A percentile compares a stretch with the other conserved stretches of the same genome.
Conservation (phyloP, 1,140 invertebrate genomes). For the Neodiprion lecontei region DNA sequence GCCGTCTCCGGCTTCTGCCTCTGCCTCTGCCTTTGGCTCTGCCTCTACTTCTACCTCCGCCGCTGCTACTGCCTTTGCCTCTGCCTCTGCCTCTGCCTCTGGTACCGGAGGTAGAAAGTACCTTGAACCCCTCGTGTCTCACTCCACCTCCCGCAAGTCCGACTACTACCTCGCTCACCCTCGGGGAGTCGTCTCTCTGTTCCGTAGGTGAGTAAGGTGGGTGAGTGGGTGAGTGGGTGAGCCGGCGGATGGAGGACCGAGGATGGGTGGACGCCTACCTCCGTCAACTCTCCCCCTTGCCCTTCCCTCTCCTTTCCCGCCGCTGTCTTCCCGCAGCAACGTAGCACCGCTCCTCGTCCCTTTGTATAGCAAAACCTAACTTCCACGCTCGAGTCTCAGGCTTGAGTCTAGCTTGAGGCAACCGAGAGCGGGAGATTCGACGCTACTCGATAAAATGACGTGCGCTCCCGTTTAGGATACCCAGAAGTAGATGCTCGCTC, state of each 20-base stretch:
- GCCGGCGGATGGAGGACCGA: not conserved
- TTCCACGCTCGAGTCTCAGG: slow-evolving; percentile 2
- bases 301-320: not conserved
- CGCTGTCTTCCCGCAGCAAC: not conserved
- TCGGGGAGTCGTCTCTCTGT: not conserved
- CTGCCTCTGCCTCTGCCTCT: slow-evolving; percentile 38
- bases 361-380: slow-evolving; percentile 16
- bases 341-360: not conserved
- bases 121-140: slow-evolving; percentile 35
- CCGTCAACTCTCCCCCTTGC: slow-evolving; percentile 8
- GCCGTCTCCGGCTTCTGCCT: slow-evolving; percentile 38
- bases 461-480: not conserved
- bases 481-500: not conserved
- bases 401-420: slow-evolving; percentile 8
- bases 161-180: not conserved
- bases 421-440: slow-evolving; percentile 5
- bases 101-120: slow-evolving; percentile 40
- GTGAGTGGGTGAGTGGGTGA: slow-evolving; percentile 15
- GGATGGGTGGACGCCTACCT: slow-evolving; percentile 9
- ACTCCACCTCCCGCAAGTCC: not conserved
- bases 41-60: slow-evolving; percentile 36
- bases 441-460: not conserved
- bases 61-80: slow-evolving; percentile 36
- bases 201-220: not conserved
- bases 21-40: slow-evolving; percentile 37